Base-by-base conservation (phyloP, 2,888 invertebrate genomes). In the Drosophila maculinotata region DNA sequence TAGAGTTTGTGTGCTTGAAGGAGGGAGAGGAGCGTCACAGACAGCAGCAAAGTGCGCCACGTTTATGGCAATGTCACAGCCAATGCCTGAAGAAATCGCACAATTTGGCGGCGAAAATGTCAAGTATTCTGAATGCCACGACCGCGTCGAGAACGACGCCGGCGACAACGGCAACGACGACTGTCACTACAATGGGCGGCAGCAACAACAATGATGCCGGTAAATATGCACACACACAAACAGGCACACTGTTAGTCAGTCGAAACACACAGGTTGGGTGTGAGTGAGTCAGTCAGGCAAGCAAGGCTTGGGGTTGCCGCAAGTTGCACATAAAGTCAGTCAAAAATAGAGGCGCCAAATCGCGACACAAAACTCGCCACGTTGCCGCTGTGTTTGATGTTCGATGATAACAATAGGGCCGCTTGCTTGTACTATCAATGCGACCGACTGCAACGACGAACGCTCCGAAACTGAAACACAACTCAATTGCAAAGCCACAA, bases 31-130 rank as follows among this genome's bases (percentile, higher is more conserved):
- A 26, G 33, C 5, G 25, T 10, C 41, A 35, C 35, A 54, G 30
- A 45, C 53, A 51, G 45, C 48, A 38, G 57, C 48, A 67, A 68
- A 68, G 59, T 68, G 67, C 59, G 59, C 59, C 44, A 68, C 68
- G 67, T 65, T 65, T 41, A 65, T 48, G 66, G 8, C 65, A 65
- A 65, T 66, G 65, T 65, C 65, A 65, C 54, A 68, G 74, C 45
- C 49, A 42, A 48, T 38, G 53, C 57, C 74, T 65, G 51, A 66
- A 82, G 86, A 49, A 87, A 82, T 87, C 77, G 86, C 77, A 85
- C 83, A 87, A 85, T 84, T 87, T 87, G 88, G 86, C 88, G 83
- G 83, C 75, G 83, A 87, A 87, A 79, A 87, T 87, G 83, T 84
- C 83, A 84, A 84, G 83, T 83, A 80, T 80, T 67, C 72, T 66